Evolutionary conservation across 2,113 vertebrate species (phyloP), one percentile per base, ranked within the genome.

Genomic region (Cynoglossus semilaevis): DNA sequence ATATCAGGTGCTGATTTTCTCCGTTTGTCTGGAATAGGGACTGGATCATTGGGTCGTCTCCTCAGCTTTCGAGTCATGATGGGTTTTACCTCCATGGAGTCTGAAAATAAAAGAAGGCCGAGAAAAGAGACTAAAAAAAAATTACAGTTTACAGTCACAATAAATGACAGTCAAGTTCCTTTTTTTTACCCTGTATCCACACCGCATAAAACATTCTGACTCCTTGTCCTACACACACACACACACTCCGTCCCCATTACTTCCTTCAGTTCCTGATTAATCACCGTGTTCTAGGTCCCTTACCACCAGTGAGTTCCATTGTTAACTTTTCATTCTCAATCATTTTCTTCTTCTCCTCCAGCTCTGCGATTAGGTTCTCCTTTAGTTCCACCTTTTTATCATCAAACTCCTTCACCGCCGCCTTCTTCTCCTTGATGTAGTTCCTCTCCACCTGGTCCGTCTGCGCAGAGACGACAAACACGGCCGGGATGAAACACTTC

Each of bases 261-360:
- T 59, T 38, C 37, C 15, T n/a, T n/a, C n/a, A n/a, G n/a, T n/a
- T n/a, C n/a, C n/a, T n/a, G n/a, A n/a, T n/a, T n/a, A n/a, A n/a
- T n/a, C n/a, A n/a, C n/a, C n/a, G n/a, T 1, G 3, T 2, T 64
- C 15, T 22, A 14, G 50, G 34, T 46, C 17, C 7, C 86, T 76
- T 91, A 99, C 97, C 97, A 82, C 96, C 96, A 0, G 96, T 99
- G 80, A 99, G 89, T 80, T 99, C 97, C 96, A 99, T 98, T 13
- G 97, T 98, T 63, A 99, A 79, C 76, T 98, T 98, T 71, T 99
- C 97, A 15, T 96, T 99, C 84, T 99, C 97, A 4, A 99, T 97
- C 96, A 99, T 97, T 83, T 99, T 99, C 80, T 98, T 98, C 69
- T 99, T 98, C 85, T 99, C 97, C 79, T 99, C 97, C 66, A 99